A percentile compares a stretch with the other conserved stretches of the same genome.
phyloP scores from a whole-genome alignment of 2,888 invertebrate species.

The Priocnemis perturbator region DNA sequence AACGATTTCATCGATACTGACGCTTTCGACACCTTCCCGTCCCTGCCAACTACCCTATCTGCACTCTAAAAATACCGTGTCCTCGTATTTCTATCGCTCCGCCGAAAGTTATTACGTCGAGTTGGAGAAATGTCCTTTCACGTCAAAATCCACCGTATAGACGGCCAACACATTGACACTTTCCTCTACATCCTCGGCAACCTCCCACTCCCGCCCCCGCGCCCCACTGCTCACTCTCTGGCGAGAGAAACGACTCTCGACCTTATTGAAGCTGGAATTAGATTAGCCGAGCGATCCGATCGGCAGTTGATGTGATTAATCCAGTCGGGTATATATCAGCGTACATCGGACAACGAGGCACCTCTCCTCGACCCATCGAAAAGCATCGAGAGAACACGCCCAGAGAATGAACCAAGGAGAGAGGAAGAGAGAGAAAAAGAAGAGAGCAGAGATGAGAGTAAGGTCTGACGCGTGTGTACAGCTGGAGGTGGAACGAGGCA shows the following conservation, averaged over 20 bases:
- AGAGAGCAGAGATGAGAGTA: slow-evolving; percentile 13
- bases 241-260: not conserved
- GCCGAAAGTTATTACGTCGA: too few species aligned
- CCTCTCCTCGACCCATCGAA: slow-evolving; percentile 36
- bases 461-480: slow-evolving; percentile 12
- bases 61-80: too few species aligned
- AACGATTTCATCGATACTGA: too few species aligned
- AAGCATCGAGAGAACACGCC: slow-evolving; percentile 57
- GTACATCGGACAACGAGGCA: slow-evolving; percentile 60
- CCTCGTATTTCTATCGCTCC: too few species aligned
- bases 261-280: slow-evolving; percentile 59
- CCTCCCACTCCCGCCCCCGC: not conserved
- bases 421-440: slow-evolving; percentile 6
- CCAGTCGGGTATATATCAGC: slow-evolving; percentile 53
- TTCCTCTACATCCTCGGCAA: not conserved
- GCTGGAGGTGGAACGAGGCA: slow-evolving; percentile 33
- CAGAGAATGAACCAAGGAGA: slow-evolving; percentile 23
- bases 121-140: too few species aligned
- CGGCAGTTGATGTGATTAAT: slow-evolving; percentile 72
- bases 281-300: slow-evolving; percentile 71
- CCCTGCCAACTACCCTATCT: too few species aligned
- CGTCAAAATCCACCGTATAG: too few species aligned
- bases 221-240: slow-evolving; percentile 5
- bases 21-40: too few species aligned
- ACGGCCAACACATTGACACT: slow-evolving; percentile 4